Base-by-base conservation (phyloP, 2,888 invertebrate species). In the Rhamphomyia laevipes region DNA sequence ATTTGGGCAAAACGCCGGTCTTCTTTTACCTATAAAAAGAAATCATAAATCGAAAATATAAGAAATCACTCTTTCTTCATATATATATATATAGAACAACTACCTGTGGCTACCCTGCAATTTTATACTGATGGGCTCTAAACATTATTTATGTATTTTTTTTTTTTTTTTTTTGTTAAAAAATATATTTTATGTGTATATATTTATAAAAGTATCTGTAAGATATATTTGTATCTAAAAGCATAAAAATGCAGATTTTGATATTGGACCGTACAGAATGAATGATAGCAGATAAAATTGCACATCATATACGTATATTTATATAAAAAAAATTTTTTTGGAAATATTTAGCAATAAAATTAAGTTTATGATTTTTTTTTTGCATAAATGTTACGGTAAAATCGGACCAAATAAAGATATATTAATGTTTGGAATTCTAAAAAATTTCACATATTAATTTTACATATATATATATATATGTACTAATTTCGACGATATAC, bases 1-100 rank as follows among this genome's bases (percentile, higher is more conserved):
- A 56, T 56, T 56, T 56, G 50, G 52, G 51, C 23, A 54, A 56
- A 56, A 54, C 49, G 55, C 53, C 54, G 54, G 53, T 45, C 46
- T 46, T 23, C 12, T 43, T 27, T 27, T 27, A 27, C 23, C 23
- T 27, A 27, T 27, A 27, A 27, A 27, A 27, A 27, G 23, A 27
- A 27, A 27, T 27, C 23, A 27, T 27, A 27, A 27, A 27, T 27
- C 23, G 23, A 27, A 27, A 7, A 27, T 13, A 33, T n/a, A n/a
- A 33, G 13, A 33, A 33, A 33, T 13, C 7, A 13, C 3, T 12
- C 4, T n/a, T n/a, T n/a, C n/a, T n/a, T n/a, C n/a, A n/a, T n/a
- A n/a, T n/a, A 33, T n/a, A 2, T 38, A 46, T 40, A 49, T 43
- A 48, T 31, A 37, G 46, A 38, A 17, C 48, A 55, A 55, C 55